Base-by-base conservation (phyloP, 1,140 invertebrate genomes). In the Oncopeltus fasciatus region DNA sequence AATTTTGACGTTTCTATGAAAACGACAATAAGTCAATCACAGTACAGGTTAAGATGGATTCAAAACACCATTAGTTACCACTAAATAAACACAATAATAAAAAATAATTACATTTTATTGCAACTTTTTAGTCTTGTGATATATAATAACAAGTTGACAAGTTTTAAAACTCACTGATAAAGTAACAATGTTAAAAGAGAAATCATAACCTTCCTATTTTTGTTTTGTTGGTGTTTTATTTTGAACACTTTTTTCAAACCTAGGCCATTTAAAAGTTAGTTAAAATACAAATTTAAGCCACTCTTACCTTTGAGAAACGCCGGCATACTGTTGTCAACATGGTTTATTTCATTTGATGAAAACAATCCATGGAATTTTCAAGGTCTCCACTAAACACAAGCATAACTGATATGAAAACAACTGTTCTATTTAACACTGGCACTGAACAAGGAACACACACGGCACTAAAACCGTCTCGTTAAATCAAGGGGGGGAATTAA, bases 181-280 rank as follows among this genome's bases (percentile, higher is more conserved):
- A 38, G 14, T 38, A 38, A 38, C 5, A 8, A 14, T 8, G 18
- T 18, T 5, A 53, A 53, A 24, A 53, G 49, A 18, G 18, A 12
- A 53, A 53, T 53, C 49, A 53, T 53, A 53, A 53, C 49, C 49
- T 53, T 53, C 49, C 49, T 53, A 53, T 53, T 53, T 24, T 53
- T 53, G 49, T 53, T 53, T 53, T 53, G 49, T 26, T 53, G 24
- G 18, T 16, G 24, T 53, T 24, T 24, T 27, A 24, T 38, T 38
- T 38, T 38, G 14, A 14, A 5, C 31, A 38, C 31, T 38, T 38
- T 5, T 5, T 8, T 8, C 5, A 5, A 14, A 38, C 14, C 14
- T 38, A 14, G 14, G 31, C 31, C 5, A 38, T 14, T 38, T 38
- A 8, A 5, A 5, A 38, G 5, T 38, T 8, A 38, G 31, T 38